Evolutionary conservation across 1,140 invertebrate species (phyloP).

Genomic region (Pantala flavescens): DNA sequence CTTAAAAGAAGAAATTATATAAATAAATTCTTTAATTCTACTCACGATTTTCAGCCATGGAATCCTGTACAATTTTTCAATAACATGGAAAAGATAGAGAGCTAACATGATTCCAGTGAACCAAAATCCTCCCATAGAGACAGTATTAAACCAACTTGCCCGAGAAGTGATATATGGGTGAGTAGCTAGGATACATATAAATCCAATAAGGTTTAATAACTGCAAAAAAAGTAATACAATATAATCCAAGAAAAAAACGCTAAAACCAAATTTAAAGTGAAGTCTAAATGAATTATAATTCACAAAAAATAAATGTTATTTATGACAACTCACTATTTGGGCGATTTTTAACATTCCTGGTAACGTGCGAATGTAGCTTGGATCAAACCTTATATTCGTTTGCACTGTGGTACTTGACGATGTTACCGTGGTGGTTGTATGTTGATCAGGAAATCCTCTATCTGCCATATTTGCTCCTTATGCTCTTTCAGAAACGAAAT

Average conservation of each 20-base stretch:
- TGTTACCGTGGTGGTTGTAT: constrained; percentile 56
- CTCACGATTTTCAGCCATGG: constrained; percentile 79
- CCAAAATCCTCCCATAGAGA: constrained; percentile 77
- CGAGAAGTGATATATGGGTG: constrained; percentile 38
- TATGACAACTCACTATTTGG: constrained; percentile 57
- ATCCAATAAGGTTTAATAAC: constrained; percentile 65
- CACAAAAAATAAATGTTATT: constrained; percentile 16
- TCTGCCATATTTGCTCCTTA: constrained; percentile 33
- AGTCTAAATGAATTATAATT: constrained; percentile 9
- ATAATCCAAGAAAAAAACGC: constrained; percentile 12
- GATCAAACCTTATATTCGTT: constrained; percentile 60
- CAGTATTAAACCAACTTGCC: constrained; percentile 64
- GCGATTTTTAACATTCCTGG: constrained; percentile 67
- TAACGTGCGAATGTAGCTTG: constrained; percentile 53
- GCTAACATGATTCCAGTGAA: constrained; percentile 67
- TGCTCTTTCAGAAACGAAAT: too few relatives aligned
- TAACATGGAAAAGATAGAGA: constrained; percentile 74
- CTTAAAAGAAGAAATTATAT: too few relatives aligned
- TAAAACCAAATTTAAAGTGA: constrained; percentile 18
- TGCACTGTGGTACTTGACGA: constrained; percentile 53
- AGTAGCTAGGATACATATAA: constrained; percentile 67
- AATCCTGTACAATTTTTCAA: constrained; percentile 73
- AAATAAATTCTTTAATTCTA: constrained; percentile 20
- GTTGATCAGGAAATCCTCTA: constrained; percentile 54
- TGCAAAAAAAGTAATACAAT: constrained; percentile 37